Conservation (phyloP, 2,113 vertebrate species). For the Corapipo altera region DNA sequence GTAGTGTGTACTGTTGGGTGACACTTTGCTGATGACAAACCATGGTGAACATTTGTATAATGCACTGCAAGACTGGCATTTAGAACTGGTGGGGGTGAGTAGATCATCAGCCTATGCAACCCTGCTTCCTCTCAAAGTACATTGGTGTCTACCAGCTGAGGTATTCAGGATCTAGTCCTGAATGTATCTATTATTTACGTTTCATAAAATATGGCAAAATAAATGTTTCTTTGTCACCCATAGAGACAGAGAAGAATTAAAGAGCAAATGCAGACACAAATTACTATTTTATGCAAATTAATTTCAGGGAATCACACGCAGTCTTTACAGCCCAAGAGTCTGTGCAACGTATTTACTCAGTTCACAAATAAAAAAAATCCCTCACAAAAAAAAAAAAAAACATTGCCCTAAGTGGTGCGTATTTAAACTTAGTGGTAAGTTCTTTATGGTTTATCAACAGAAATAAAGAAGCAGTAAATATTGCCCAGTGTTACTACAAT, state of each 20-base stretch:
- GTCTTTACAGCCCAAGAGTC: not conserved
- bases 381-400: too few relatives aligned
- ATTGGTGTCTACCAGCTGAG: not conserved
- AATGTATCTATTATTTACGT: not conserved
- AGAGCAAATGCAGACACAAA: not conserved
- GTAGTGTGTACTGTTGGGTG: conserved; percentile 20
- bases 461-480: not conserved
- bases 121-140: not conserved
- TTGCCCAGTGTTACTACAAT: not conserved
- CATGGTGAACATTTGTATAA: not conserved
- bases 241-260: not conserved
- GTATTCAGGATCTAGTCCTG: not conserved
- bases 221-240: not conserved
- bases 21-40: conserved; percentile 48
- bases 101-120: not conserved
- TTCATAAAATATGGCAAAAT: conserved; percentile 12
- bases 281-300: not conserved
- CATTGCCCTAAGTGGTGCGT: not conserved
- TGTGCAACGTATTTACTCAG: not conserved
- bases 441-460: not conserved
- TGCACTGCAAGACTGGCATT: not conserved
- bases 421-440: not conserved
- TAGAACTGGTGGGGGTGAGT: not conserved
- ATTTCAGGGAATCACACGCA: not conserved
- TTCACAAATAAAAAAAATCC: not conserved